Evolutionary conservation across 2,888 invertebrate genomes (phyloP).

Genomic region (Drosophila bunnanda): DNA sequence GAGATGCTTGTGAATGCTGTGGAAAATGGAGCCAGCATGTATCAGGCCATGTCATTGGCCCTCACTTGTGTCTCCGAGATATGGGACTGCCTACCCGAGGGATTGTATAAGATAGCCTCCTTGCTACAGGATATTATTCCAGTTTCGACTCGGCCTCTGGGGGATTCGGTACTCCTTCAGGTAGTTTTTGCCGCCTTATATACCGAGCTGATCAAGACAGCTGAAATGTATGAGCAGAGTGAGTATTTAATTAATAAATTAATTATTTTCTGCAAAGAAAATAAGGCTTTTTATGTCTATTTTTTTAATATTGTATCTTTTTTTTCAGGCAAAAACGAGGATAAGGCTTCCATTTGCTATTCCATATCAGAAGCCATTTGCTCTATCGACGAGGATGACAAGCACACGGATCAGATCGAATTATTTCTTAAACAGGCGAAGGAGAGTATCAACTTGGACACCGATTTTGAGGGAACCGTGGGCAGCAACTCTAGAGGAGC

Average conservation of each 20-base stretch:
- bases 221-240: conserved; percentile 78
- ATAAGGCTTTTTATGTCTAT: neutral
- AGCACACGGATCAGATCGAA: conserved; percentile 90
- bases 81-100: conserved; percentile 88
- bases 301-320: neutral
- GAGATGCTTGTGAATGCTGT: conserved; percentile 89
- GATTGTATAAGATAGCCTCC: conserved; percentile 86
- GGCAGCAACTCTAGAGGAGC: conserved; percentile 51
- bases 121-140: conserved; percentile 89
- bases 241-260: neutral
- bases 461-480: conserved; percentile 57
- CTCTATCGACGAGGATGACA: conserved; percentile 91
- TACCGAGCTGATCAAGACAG: conserved; percentile 87
- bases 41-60: conserved; percentile 91
- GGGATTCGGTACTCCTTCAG: conserved; percentile 89
- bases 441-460: conserved; percentile 85
- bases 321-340: conserved; percentile 60
- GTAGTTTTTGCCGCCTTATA: conserved; percentile 89
- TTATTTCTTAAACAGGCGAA: conserved; percentile 87
- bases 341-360: conserved; percentile 87
- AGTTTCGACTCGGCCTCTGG: conserved; percentile 88
- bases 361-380: conserved; percentile 92
- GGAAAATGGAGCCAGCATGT: conserved; percentile 91
- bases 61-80: conserved; percentile 89
- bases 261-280: neutral